These are phyloP conservation scores for Morphnarchus princeps DNA, from an alignment of 2,113 vertebrate species.

Conservation along the genomic window DNA sequence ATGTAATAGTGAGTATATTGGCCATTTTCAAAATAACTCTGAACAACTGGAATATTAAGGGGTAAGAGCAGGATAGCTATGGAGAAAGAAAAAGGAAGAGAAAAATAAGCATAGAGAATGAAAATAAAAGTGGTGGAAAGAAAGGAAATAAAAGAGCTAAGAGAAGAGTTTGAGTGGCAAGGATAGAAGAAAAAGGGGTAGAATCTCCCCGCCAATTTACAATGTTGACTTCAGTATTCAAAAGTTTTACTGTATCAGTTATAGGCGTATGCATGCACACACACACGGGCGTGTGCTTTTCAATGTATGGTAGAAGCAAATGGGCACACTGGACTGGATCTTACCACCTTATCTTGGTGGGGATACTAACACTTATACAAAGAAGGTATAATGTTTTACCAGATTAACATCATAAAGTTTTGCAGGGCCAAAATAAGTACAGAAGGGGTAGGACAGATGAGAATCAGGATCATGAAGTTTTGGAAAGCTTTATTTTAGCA, in stretches of 20 bases:
- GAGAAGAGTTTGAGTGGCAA: not conserved
- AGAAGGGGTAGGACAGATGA: not conserved
- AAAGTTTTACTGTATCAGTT: not conserved
- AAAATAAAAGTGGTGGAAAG: not conserved
- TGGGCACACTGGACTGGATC: not conserved
- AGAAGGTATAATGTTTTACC: not conserved
- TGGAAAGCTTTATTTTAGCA: not conserved
- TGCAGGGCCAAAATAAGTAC: not conserved
- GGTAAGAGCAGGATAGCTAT: not conserved
- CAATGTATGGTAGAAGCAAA: not conserved
- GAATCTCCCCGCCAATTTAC: not conserved
- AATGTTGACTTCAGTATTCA: not conserved
- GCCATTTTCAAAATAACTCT: not conserved
- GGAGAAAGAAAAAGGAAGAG: not conserved
- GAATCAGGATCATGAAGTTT: not conserved
- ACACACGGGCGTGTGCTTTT: rapidly evolving
- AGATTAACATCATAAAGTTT: not conserved
- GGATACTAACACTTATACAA: not conserved
- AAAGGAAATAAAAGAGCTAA: not conserved
- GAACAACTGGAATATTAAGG: not conserved
- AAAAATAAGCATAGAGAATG: not conserved
- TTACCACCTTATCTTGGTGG: not conserved
- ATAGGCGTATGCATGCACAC: not conserved
- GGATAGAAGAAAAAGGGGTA: not conserved
- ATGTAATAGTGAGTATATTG: not conserved